Base-by-base conservation (phyloP, 2,888 invertebrate species). In the Drosophila koepferae region DNA sequence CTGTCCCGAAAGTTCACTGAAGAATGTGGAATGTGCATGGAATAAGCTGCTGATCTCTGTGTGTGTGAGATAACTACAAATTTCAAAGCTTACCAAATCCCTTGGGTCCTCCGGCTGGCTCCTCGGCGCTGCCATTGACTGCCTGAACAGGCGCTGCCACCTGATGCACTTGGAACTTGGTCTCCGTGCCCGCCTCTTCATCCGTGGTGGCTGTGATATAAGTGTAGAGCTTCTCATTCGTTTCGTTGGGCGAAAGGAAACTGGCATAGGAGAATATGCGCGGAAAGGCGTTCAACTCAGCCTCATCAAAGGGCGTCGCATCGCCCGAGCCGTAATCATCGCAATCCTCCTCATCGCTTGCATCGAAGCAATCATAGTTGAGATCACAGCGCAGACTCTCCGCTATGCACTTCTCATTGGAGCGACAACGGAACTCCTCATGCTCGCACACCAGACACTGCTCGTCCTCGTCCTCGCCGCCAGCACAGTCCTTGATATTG, bases 281-380 rank as follows among this genome's bases (percentile, higher is more conserved):
- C 0, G 92, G 91, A 77, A 91, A 92, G 7, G 89, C 80, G 61
- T 89, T 88, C 10, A 91, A 62, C 28, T 90, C 89, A 1, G 86
- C 84, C 59, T 91, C 90, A 46, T 92, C 90, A 31, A 91, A 91
- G 2, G 90, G 90, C 16, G 79, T 77, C 40, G 93, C 91, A 2
- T 92, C 90, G 74, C 95, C 96, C 60, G 95, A 95, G 2, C 92
- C 92, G 28, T 90, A 91, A 0, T 91, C 92, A 40, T 91, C 90
- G 81, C 96, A 96, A 48, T 94, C 92, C 2, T 92, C 90, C 85
- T 96, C 96, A 78, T 96, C 96, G 36, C 95, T 95, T 1, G 94
- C 95, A 71, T 94, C 94, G 6, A 94, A 92, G 74, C 96, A 96
- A 86, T 96, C 96, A 1, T 92, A 92, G 16, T 94, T 94, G 3